Evolutionary conservation across 2,888 invertebrate species (phyloP).

Genomic region (Digitonthophagus gazella): DNA sequence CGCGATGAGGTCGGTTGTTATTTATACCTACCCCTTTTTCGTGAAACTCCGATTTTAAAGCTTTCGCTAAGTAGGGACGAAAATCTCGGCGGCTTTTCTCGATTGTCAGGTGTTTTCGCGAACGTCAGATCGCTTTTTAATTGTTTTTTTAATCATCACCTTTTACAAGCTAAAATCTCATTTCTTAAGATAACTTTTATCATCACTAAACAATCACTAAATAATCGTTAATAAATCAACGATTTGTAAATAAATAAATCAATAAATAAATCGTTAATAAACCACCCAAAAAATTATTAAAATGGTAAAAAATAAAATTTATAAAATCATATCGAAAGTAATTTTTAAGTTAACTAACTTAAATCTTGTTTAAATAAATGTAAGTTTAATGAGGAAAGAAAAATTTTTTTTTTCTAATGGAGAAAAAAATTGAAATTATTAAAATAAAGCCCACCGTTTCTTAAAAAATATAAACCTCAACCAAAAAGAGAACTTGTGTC

Average conservation of each 20-base stretch:
- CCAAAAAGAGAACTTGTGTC: slow-evolving; percentile 8
- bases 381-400: slow-evolving; percentile 11
- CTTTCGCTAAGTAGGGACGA: too few relatives aligned
- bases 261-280: not conserved
- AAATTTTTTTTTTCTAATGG: not conserved
- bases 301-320: slow-evolving; percentile 16
- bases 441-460: not conserved
- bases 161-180: too few relatives aligned
- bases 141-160: too few relatives aligned
- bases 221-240: not conserved
- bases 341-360: slow-evolving; percentile 13
- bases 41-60: not conserved
- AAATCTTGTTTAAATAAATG: slow-evolving; percentile 22
- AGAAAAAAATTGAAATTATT: not conserved
- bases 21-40: not conserved
- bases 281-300: slow-evolving; percentile 7
- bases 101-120: too few relatives aligned
- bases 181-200: too few relatives aligned
- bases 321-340: slow-evolving; percentile 19
- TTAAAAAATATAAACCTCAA: slow-evolving; percentile 7
- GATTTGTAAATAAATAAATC: not conserved
- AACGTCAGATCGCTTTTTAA: too few relatives aligned
- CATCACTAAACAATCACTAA: too few relatives aligned
- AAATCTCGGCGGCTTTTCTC: not conserved
- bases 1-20: too few relatives aligned